phyloP scores from a whole-genome alignment of 1,140 invertebrate genomes.

The Apis florea region DNA sequence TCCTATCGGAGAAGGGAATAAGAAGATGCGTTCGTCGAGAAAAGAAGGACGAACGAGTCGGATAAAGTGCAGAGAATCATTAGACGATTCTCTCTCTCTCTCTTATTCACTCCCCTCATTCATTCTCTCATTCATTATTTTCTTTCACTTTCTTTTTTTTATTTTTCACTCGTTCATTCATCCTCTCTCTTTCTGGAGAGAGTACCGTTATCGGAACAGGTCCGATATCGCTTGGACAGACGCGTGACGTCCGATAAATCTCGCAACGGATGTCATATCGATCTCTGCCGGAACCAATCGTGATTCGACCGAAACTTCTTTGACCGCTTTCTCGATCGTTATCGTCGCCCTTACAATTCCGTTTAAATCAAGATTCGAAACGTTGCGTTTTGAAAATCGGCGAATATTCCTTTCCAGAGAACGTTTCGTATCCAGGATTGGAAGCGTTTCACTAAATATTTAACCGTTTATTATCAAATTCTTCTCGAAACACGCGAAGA shows the following conservation, averaged over 20 bases:
- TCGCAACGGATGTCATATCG: conserved; percentile 14
- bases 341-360: background rate
- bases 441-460: too few species aligned
- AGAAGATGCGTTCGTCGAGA: conserved; percentile 9
- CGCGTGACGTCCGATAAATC: conserved; percentile 12
- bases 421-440: too few species aligned
- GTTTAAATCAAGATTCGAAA: background rate
- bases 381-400: too few species aligned
- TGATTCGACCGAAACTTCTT: too few species aligned
- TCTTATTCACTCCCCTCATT: too few species aligned
- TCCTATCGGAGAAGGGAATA: background rate
- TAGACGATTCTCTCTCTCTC: conserved; percentile 11
- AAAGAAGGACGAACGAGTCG: conserved; percentile 21
- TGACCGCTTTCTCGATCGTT: background rate
- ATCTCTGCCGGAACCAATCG: background rate
- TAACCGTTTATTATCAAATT: too few species aligned
- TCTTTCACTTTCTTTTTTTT: too few species aligned
- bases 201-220: background rate
- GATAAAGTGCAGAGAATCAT: conserved; percentile 55
- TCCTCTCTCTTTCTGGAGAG: too few species aligned
- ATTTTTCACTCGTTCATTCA: too few species aligned
- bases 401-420: too few species aligned
- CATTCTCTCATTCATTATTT: too few species aligned
- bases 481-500: too few species aligned
- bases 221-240: background rate